Base-by-base conservation (phyloP, 2,113 vertebrate species). In the Cygnus buccinator region DNA sequence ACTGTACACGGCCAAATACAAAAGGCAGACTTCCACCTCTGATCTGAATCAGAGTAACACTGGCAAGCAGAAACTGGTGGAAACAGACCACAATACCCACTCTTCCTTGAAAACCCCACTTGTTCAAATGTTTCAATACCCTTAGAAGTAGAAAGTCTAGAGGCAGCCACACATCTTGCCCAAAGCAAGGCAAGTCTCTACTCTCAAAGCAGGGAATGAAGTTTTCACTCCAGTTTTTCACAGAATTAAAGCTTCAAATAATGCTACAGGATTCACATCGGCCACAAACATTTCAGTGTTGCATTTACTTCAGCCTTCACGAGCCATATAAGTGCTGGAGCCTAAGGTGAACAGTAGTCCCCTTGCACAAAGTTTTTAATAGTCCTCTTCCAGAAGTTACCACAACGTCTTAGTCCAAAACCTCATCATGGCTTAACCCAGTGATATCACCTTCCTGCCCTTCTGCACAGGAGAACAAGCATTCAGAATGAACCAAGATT, bases 51-150 rank as follows among this genome's bases (percentile, higher is more conserved):
- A 87, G 22, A 80, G 1, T 3, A 84, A 20, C 31, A 31, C 9
- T 57, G 17, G 13, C 15, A 44, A 75, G 61, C 3, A 41, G 7
- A 4, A 35, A 7, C 25, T 26, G 41, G 10, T 72, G 14, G 8
- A 78, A 68, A 57, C 0, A 2, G 11, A 80, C 1, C 7, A 63
- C 16, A 70, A 3, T 12, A 67, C 0, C 0, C 9, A 25, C 22
- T 65, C 31, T 10, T 15, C 29, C 41, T 41, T 22, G 16, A 73
- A 77, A 86, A 78, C 35, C 5, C 1, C 29, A 21, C 54, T 66
- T 46, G 2, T 41, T 94, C 31, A 48, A 15, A 25, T 5, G 1
- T 25, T 22, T 37, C 48, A 4, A 17, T 41, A 70, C 13, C 18
- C 20, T 72, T 55, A 48, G 1, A 26, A 16, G 8, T 58, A 2